Conservation (phyloP, 2,113 vertebrate species). For the Macroglossus sobrinus region DNA sequence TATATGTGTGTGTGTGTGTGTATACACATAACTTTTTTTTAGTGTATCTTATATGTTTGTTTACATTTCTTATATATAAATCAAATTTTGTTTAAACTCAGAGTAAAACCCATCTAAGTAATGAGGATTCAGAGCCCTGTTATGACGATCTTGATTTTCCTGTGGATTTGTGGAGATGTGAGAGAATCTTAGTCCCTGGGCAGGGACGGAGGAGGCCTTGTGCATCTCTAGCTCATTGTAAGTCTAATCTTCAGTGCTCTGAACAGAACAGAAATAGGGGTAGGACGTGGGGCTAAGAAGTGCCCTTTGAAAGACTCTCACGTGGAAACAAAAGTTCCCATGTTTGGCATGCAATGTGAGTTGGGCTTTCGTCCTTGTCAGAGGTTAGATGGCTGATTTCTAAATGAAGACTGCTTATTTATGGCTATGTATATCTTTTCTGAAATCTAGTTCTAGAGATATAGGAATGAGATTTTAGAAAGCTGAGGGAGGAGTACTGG, state of each 20-base stretch:
- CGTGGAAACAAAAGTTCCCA: neutral
- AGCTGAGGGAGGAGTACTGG: neutral
- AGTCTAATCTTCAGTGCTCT: no score
- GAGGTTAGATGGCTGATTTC: neutral
- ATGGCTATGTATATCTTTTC: neutral
- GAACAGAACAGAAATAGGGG: no score
- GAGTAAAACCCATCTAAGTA: neutral
- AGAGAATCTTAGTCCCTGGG: neutral
- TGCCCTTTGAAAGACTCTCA: neutral
- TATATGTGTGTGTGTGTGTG: neutral
- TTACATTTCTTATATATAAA: neutral
- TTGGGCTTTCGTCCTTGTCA: neutral
- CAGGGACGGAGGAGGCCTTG: no score
- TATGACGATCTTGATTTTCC: neutral
- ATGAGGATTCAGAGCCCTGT: neutral
- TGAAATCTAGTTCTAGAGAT: neutral
- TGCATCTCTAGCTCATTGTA: neutral
- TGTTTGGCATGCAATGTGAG: accelerated
- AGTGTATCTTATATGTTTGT: neutral
- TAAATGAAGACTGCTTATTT: neutral
- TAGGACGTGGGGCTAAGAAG: neutral
- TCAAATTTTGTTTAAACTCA: neutral
- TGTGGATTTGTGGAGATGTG: neutral
- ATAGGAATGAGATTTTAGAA: neutral
- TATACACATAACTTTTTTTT: neutral